These are phyloP conservation scores for Falcaria lacertinaria DNA, from an alignment of 2,888 invertebrate genomes.

Conservation along the genomic window DNA sequence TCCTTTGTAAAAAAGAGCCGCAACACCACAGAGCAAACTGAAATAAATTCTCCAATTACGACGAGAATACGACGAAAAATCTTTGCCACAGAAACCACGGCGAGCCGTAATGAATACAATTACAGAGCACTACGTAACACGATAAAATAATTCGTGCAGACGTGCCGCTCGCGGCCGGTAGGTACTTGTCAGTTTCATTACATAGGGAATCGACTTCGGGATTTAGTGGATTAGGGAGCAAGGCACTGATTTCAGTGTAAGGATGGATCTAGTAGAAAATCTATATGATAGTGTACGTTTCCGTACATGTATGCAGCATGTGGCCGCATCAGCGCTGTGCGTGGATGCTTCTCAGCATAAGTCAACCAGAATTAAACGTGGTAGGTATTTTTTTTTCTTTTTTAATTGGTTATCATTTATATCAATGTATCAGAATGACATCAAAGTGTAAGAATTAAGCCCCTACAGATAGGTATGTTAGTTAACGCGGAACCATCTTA, in stretches of 20 bases:
- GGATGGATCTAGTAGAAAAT: neutral
- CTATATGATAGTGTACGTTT: neutral
- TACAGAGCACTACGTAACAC: constrained; percentile 20
- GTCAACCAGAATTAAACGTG: too few species aligned
- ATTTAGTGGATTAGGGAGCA: neutral
- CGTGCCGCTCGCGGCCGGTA: constrained; percentile 12
- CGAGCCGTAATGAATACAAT: constrained; percentile 21
- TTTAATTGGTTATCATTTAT: too few species aligned
- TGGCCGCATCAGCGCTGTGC: too few species aligned
- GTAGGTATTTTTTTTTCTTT: too few species aligned
- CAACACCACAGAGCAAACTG: neutral
- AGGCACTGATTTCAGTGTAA: neutral
- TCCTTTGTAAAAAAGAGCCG: too few species aligned
- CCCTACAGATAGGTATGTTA: too few species aligned
- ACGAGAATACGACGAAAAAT: neutral
- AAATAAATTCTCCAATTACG: neutral
- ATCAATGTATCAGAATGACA: too few species aligned
- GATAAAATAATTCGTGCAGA: constrained; percentile 23
- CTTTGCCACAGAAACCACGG: neutral
- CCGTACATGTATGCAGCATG: too few species aligned
- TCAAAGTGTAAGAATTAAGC: too few species aligned
- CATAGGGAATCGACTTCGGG: constrained; percentile 8
- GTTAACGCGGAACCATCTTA: too few species aligned
- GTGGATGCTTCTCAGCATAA: too few species aligned
- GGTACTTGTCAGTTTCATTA: constrained; percentile 24